These are phyloP conservation scores for Eulacestoma nigropectus DNA, from an alignment of 2,113 vertebrate species.

Conservation along the genomic window DNA sequence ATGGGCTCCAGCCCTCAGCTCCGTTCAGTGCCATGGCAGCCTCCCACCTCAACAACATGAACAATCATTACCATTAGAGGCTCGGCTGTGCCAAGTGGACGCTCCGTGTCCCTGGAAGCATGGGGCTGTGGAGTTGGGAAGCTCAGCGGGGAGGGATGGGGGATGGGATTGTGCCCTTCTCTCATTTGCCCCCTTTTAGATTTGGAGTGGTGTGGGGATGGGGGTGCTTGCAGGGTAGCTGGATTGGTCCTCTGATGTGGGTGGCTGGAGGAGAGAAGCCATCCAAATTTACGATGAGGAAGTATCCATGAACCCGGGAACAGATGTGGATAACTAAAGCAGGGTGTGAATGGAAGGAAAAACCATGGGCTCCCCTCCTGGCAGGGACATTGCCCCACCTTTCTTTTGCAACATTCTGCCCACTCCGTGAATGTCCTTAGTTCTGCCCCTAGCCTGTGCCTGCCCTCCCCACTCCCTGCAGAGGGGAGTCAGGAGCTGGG, in stretches of 20 bases:
- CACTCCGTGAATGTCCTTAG: background rate
- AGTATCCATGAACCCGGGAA: background rate
- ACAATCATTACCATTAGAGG: conserved; percentile 88
- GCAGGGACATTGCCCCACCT: background rate
- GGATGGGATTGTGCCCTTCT: background rate
- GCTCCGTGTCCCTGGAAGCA: background rate
- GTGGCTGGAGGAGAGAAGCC: background rate
- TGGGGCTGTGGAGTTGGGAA: background rate
- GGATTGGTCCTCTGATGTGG: background rate
- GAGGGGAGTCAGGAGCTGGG: background rate
- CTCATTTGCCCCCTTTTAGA: background rate
- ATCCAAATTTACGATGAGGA: background rate
- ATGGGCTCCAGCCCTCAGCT: conserved; percentile 81
- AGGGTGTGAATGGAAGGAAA: background rate
- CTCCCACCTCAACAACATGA: conserved; percentile 88
- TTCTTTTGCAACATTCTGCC: background rate
- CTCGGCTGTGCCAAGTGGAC: background rate
- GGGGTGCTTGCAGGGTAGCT: background rate
- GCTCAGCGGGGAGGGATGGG: background rate
- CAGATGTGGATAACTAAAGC: background rate
- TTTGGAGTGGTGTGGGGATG: background rate
- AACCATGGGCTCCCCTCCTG: background rate
- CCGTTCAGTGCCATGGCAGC: conserved; percentile 86
- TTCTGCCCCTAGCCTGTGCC: background rate
- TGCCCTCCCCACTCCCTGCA: background rate